phyloP scores from a whole-genome alignment of 2,113 vertebrate genomes.

The Enhydra lutris region DNA sequence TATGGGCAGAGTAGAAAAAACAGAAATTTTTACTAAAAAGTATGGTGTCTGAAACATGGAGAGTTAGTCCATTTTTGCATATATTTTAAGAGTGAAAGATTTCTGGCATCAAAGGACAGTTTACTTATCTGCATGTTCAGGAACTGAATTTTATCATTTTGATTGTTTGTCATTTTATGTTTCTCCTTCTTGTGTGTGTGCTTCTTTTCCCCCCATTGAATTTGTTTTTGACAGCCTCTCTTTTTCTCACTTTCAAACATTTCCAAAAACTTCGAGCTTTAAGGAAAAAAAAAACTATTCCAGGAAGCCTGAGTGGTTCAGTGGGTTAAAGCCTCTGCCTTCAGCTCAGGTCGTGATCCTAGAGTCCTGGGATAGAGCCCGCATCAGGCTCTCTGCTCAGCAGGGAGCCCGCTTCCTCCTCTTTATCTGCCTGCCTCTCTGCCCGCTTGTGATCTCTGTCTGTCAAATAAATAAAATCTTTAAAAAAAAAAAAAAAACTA shows the following conservation, averaged over 20 bases:
- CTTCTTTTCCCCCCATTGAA: neutral
- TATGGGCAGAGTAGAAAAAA: neutral
- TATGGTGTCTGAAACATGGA: neutral
- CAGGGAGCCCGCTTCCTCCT: too few species aligned
- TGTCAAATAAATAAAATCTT: too few species aligned
- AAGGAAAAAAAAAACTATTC: neutral
- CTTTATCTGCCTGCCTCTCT: too few species aligned
- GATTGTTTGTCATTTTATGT: conserved; percentile 1
- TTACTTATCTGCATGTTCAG: neutral
- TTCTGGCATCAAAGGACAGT: neutral
- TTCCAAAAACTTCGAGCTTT: neutral
- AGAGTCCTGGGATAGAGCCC: too few species aligned
- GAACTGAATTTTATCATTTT: neutral
- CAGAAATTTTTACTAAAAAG: neutral
- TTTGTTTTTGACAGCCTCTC: neutral
- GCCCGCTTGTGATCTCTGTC: too few species aligned
- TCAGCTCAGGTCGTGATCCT: too few species aligned
- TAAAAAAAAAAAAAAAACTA: neutral
- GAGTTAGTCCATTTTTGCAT: neutral
- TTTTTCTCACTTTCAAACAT: neutral
- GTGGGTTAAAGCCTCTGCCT: too few species aligned
- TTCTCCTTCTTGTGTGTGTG: neutral
- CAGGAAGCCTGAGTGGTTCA: too few species aligned
- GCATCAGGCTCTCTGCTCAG: too few species aligned
- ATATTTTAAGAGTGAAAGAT: neutral